Percentiles rank a stretch among this genome's conserved stretches.
Conservation (phyloP, 2,888 invertebrate genomes). For the Hedya salicella region DNA sequence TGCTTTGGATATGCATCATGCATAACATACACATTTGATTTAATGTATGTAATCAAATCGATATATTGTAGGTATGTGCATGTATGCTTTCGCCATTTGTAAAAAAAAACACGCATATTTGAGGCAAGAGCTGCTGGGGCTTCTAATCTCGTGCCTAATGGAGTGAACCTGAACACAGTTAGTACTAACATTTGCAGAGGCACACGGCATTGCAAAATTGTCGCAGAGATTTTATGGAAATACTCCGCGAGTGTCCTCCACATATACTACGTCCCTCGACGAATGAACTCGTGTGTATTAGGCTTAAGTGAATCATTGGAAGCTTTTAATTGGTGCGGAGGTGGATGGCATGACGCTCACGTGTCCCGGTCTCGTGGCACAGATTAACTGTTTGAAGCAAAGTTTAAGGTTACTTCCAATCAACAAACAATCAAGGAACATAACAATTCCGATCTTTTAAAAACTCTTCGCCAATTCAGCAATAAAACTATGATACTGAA, state of each 20-base stretch:
- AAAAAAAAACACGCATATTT: no score
- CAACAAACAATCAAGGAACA: slow-evolving; percentile 32
- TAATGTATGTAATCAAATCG: no score
- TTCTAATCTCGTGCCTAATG: no score
- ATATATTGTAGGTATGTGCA: not conserved
- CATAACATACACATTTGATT: no score
- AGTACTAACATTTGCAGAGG: not conserved
- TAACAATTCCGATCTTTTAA: slow-evolving; percentile 13
- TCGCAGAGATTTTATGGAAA: not conserved
- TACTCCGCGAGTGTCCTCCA: not conserved
- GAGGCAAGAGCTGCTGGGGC: no score
- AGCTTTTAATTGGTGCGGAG: slow-evolving; percentile 42
- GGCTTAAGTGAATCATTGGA: slow-evolving; percentile 32
- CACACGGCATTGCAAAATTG: not conserved
- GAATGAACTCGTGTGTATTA: slow-evolving; percentile 19
- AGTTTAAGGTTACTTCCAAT: slow-evolving; percentile 39
- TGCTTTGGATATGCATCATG: no score
- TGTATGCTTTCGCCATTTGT: no score
- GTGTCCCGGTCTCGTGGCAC: slow-evolving; percentile 60
- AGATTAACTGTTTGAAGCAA: slow-evolving; percentile 9
- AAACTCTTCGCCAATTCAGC: slow-evolving; percentile 6
- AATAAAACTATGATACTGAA: slow-evolving; percentile 1
- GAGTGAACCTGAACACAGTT: no score
- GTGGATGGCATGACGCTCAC: slow-evolving; percentile 50
- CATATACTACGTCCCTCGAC: slow-evolving; percentile 13